phyloP scores from a whole-genome alignment of 2,797 vertebrate species.

The Chanos chanos region DNA sequence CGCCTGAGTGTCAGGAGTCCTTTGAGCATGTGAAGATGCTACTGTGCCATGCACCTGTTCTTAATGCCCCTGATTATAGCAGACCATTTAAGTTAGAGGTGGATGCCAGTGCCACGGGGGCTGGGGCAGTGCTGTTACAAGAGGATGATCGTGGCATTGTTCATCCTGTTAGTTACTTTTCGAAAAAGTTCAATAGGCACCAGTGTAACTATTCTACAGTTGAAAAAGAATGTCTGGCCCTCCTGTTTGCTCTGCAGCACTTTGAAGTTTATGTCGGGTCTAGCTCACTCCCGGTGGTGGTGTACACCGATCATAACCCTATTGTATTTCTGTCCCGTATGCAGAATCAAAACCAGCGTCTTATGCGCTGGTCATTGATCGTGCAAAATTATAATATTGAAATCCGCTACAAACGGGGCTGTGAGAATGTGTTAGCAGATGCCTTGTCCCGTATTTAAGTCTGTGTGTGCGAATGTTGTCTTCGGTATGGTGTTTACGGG shows the following conservation, averaged over 20 bases:
- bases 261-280: neutral
- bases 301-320: conserved; percentile 1
- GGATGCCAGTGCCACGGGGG: too few relatives aligned
- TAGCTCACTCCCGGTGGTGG: neutral
- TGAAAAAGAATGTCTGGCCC: neutral
- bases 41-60: too few relatives aligned
- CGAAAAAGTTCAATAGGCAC: neutral
- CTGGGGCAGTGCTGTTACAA: too few relatives aligned
- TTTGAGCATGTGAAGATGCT: too few relatives aligned
- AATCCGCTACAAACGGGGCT: neutral
- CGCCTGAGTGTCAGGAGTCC: too few relatives aligned
- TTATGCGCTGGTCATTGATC: neutral
- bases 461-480: too few relatives aligned
- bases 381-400: neutral
- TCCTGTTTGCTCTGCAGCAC: too few relatives aligned
- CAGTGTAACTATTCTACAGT: neutral
- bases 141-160: neutral
- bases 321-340: neutral
- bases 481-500: too few relatives aligned
- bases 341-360: neutral
- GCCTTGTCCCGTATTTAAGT: neutral
- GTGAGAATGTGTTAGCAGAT: neutral
- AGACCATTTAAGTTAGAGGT: too few relatives aligned
- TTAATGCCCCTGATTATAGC: too few relatives aligned
- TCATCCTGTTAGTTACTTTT: neutral